Evolutionary conservation across 2,113 vertebrate genomes (phyloP).

Genomic region (Gracilinanus agilis): DNA sequence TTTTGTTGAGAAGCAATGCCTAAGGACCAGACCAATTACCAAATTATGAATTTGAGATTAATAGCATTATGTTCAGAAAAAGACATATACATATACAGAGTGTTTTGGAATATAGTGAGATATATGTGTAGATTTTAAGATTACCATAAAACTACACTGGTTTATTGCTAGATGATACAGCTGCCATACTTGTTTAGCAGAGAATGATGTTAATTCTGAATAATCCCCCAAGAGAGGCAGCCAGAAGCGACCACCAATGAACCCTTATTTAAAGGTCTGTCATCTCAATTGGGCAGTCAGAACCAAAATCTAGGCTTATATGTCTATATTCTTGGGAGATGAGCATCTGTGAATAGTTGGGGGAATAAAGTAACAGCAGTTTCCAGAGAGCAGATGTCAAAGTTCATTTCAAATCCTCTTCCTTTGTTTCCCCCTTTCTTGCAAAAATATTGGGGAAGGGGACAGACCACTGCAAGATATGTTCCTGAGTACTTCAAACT

Average conservation of each 20-base stretch:
- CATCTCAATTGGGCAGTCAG: constrained; percentile 40
- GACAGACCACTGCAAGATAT: background rate
- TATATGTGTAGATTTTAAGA: background rate
- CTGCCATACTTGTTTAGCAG: constrained; percentile 62
- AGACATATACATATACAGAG: background rate
- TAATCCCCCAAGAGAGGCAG: constrained; percentile 58
- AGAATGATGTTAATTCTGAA: constrained; percentile 74
- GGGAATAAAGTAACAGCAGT: constrained; percentile 23
- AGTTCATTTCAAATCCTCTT: background rate
- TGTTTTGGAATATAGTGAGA: background rate
- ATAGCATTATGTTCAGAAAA: constrained; percentile 36
- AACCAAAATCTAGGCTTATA: constrained; percentile 43
- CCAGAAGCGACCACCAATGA: constrained; percentile 38
- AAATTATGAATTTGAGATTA: background rate
- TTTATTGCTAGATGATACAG: constrained; percentile 70
- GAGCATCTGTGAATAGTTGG: constrained; percentile 58
- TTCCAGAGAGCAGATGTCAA: constrained; percentile 52
- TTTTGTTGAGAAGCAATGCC: constrained; percentile 43
- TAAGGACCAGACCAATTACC: background rate
- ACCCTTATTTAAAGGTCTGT: constrained; percentile 61
- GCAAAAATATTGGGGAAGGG: background rate
- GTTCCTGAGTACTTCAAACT: background rate
- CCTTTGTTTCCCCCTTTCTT: background rate
- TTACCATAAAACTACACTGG: background rate
- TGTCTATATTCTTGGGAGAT: constrained; percentile 53